These are phyloP conservation scores for Dufourea novaeangliae DNA, from an alignment of 1,140 invertebrate species.

Conservation along the genomic window DNA sequence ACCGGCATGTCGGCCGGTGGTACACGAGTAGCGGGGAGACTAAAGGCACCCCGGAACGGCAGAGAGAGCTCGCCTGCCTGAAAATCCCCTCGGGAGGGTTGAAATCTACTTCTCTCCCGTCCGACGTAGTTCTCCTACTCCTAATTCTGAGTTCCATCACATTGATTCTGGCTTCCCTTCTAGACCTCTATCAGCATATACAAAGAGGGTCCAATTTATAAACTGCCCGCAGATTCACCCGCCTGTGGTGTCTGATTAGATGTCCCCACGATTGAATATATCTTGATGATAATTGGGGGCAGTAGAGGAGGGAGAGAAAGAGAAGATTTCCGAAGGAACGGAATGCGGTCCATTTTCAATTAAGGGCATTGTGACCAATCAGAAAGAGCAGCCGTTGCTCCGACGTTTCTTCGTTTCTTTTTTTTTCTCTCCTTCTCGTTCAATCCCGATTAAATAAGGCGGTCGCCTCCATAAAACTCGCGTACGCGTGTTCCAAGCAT, in stretches of 20 bases:
- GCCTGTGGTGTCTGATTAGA: constrained; percentile 45
- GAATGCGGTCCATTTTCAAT: constrained; percentile 31
- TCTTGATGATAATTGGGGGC: constrained; percentile 54
- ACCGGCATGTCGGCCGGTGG: constrained; percentile 33
- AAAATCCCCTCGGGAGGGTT: constrained; percentile 66
- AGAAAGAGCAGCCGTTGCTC: neutral
- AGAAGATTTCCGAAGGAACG: constrained; percentile 24
- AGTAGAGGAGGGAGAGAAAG: too few relatives aligned
- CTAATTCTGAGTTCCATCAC: constrained; percentile 62
- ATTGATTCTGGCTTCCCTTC: constrained; percentile 61
- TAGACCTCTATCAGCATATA: constrained; percentile 58
- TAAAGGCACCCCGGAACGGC: constrained; percentile 63
- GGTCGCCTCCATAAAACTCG: neutral
- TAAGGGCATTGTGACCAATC: constrained; percentile 20
- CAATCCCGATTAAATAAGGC: neutral
- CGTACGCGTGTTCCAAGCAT: constrained; percentile 22
- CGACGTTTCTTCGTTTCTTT: neutral
- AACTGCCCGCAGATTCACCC: constrained; percentile 59
- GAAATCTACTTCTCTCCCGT: constrained; percentile 57
- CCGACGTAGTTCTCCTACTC: constrained; percentile 38
- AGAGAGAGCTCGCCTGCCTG: constrained; percentile 49
- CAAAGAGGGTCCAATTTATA: constrained; percentile 59
- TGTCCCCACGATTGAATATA: constrained; percentile 42
- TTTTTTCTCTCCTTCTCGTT: neutral
- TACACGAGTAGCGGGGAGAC: constrained; percentile 39